Percentiles rank a stretch among this genome's conserved stretches.
Evolutionary conservation across 2,797 vertebrate species (phyloP).

Genomic region (Sebastes diploproa): DNA sequence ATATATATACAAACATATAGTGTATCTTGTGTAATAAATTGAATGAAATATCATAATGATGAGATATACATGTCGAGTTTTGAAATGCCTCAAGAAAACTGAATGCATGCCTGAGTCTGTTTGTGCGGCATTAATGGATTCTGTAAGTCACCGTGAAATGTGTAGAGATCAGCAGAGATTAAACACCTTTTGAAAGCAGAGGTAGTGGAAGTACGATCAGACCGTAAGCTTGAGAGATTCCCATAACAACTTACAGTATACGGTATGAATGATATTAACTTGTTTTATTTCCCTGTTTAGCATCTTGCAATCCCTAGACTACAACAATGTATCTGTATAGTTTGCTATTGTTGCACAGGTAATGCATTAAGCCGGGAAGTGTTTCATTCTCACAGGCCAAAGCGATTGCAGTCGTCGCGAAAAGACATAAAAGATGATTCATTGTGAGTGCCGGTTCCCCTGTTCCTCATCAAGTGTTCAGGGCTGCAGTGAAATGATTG

Average conservation of each 20-base stretch:
- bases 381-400: neutral
- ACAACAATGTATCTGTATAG: neutral
- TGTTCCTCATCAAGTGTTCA: neutral
- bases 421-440: slow-evolving; percentile 33
- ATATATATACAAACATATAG: too few species aligned
- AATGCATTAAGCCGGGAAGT: neutral
- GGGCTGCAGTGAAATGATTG: slow-evolving; percentile 18
- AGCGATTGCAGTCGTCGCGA: neutral
- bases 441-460: neutral
- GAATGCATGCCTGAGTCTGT: neutral
- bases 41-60: too few species aligned
- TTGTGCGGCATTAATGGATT: neutral
- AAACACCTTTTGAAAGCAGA: neutral
- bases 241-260: neutral
- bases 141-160: neutral
- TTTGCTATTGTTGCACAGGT: neutral
- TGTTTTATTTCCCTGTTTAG: neutral
- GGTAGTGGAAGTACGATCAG: neutral
- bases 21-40: too few species aligned
- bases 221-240: neutral
- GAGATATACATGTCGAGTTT: neutral
- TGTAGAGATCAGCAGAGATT: neutral
- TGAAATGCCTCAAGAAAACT: neutral
- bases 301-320: neutral
- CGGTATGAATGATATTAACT: neutral